Evolutionary conservation across 2,113 vertebrate genomes (phyloP).

Genomic region (Lates calcarifer): DNA sequence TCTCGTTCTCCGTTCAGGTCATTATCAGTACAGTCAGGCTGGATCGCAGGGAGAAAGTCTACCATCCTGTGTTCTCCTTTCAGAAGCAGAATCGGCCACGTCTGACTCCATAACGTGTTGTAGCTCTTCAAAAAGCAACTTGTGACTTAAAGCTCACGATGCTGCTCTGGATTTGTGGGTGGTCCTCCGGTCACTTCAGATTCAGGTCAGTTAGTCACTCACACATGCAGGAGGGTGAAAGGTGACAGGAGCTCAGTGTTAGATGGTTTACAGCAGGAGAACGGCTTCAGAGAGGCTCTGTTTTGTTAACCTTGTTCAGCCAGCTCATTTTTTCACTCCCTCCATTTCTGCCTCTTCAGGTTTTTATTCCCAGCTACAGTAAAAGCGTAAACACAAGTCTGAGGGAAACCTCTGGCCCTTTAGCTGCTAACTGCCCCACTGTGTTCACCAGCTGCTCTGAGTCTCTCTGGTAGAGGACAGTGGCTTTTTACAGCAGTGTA

Average conservation of each 20-base stretch:
- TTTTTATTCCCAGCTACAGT: not conserved
- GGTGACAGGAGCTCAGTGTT: not conserved
- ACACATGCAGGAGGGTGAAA: not conserved
- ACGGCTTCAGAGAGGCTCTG: not conserved
- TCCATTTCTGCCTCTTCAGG: not conserved
- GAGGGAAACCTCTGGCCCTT: no score
- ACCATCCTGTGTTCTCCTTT: not conserved
- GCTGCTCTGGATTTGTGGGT: conserved; percentile 8
- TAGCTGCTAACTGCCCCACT: no score
- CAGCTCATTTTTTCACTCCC: not conserved
- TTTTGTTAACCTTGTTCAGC: not conserved
- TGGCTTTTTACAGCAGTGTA: no score
- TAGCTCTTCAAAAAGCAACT: not conserved
- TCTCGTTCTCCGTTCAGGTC: conserved; percentile 4
- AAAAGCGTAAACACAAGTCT: not conserved
- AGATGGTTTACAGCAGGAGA: not conserved
- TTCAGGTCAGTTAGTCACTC: not conserved
- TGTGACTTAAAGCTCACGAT: not conserved
- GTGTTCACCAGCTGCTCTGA: no score
- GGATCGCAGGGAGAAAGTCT: not conserved
- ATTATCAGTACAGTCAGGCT: not conserved
- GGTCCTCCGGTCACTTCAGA: conserved; percentile 8
- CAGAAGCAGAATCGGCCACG: not conserved
- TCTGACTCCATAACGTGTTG: not conserved
- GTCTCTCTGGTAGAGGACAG: no score